phyloP scores from a whole-genome alignment of 2,888 invertebrate genomes.

The Gymnocheta viridis region DNA sequence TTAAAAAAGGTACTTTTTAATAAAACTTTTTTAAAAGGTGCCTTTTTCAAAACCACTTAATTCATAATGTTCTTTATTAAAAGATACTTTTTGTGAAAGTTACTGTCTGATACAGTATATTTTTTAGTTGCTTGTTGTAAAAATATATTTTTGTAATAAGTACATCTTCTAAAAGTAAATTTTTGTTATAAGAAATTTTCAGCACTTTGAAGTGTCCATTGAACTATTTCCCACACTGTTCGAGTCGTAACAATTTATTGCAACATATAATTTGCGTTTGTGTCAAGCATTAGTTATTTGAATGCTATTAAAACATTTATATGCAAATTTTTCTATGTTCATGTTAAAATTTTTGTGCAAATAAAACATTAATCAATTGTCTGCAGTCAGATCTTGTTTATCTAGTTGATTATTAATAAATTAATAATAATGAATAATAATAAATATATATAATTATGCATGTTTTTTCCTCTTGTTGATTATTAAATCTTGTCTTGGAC shows the following conservation, averaged over 20 bases:
- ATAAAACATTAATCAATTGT: slow-evolving; percentile 54
- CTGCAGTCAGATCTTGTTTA: slow-evolving; percentile 16
- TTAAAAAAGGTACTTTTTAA: neutral
- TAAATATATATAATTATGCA: slow-evolving; percentile 33
- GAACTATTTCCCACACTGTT: no score
- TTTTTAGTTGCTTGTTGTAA: no score
- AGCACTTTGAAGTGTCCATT: no score
- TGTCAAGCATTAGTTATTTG: neutral
- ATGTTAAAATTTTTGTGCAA: slow-evolving; percentile 7
- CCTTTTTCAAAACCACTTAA: no score
- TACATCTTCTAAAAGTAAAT: no score
- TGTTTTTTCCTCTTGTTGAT: slow-evolving; percentile 7
- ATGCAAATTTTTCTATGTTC: slow-evolving; percentile 44
- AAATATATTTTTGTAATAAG: no score
- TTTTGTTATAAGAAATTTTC: no score
- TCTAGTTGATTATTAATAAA: slow-evolving; percentile 45
- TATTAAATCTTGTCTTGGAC: slow-evolving; percentile 38
- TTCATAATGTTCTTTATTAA: no score
- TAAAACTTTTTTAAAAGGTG: no score
- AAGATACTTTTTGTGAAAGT: neutral
- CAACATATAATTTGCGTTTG: neutral
- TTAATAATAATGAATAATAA: slow-evolving; percentile 40
- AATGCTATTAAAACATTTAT: slow-evolving; percentile 17
- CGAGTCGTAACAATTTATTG: neutral
- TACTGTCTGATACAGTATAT: no score